Conservation (phyloP, 2,113 vertebrate genomes). For the Hyla sarda region DNA sequence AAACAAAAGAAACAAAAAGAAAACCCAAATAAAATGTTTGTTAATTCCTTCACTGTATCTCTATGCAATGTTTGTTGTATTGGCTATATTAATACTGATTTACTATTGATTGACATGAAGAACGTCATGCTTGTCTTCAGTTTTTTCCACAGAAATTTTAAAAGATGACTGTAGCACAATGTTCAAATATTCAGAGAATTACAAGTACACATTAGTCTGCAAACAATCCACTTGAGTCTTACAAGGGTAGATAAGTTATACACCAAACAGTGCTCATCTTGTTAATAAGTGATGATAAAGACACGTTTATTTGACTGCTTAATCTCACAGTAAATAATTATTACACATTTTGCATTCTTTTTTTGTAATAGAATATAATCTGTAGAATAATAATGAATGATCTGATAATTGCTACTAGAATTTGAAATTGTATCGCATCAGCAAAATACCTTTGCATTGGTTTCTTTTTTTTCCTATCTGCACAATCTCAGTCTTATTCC, state of each 20-base stretch:
- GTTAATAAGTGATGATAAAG: constrained; percentile 45
- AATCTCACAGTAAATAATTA: constrained; percentile 34
- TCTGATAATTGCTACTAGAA: background rate
- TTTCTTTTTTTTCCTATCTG: background rate
- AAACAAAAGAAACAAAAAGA: too few species aligned
- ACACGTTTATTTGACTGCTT: constrained; percentile 22
- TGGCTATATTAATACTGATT: too few species aligned
- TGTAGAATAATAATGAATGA: background rate
- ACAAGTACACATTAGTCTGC: constrained; percentile 25
- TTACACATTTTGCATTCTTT: background rate
- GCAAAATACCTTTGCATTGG: background rate
- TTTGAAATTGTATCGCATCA: background rate
- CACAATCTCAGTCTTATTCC: background rate
- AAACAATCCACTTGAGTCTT: constrained; percentile 20
- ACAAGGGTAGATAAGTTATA: background rate
- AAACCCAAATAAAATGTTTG: too few species aligned
- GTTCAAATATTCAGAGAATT: background rate
- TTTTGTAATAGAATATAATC: constrained; percentile 19
- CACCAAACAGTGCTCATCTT: constrained; percentile 31
- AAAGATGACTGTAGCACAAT: background rate
- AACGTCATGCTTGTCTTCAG: background rate
- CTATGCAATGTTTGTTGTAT: too few species aligned
- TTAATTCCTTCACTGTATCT: too few species aligned
- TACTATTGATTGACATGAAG: too few species aligned
- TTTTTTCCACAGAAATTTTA: background rate